Evolutionary conservation across 2,888 invertebrate species (phyloP).

Genomic region (Hyles lineata): DNA sequence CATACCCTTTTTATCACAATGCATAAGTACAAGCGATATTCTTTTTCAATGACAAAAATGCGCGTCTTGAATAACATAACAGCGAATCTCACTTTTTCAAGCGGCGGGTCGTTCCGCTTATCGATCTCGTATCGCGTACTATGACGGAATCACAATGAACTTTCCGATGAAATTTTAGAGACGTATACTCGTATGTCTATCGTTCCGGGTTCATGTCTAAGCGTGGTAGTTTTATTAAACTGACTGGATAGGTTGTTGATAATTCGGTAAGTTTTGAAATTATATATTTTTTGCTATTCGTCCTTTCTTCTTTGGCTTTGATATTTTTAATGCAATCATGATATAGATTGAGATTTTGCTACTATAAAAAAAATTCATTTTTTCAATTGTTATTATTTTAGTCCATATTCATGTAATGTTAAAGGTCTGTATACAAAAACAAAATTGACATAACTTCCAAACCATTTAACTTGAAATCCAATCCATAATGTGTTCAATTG

Average conservation of each 20-base stretch:
- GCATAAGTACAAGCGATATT: conserved; percentile 65
- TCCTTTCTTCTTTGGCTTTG: too few species aligned
- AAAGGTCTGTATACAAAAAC: too few species aligned
- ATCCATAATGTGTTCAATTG: conserved; percentile 28
- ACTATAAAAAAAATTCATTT: too few species aligned
- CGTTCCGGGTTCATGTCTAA: neutral
- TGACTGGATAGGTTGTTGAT: conserved; percentile 39
- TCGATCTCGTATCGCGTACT: conserved; percentile 72
- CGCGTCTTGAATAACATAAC: conserved; percentile 70
- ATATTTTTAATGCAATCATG: too few species aligned
- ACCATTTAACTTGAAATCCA: neutral
- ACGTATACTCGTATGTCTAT: conserved; percentile 45
- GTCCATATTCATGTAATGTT: too few species aligned
- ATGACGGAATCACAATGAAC: conserved; percentile 67
- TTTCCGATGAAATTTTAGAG: conserved; percentile 60
- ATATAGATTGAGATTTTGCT: too few species aligned
- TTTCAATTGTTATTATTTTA: too few species aligned
- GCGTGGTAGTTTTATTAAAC: conserved; percentile 37
- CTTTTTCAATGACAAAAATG: conserved; percentile 73
- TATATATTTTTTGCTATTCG: conserved; percentile 20
- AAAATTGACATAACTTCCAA: neutral
- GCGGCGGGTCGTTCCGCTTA: conserved; percentile 68
- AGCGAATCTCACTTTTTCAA: conserved; percentile 70
- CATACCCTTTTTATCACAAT: conserved; percentile 69
- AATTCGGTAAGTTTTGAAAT: neutral